A percentile compares a stretch with the other conserved stretches of the same genome.
phyloP scores from a whole-genome alignment of 1,140 invertebrate genomes.

The Hylyphantes graminicola region DNA sequence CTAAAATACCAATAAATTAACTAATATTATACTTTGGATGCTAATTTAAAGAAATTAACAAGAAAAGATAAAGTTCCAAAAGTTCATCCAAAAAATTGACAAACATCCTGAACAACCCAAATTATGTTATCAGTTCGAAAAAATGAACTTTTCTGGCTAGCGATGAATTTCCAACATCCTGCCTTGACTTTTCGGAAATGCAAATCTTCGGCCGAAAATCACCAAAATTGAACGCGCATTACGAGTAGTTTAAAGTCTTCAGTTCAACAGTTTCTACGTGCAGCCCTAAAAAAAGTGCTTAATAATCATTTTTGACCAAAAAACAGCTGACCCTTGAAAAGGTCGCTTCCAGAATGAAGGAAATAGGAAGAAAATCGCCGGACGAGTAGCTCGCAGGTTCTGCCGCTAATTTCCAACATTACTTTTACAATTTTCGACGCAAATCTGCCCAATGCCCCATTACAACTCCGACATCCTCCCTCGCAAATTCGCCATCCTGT shows the following conservation, averaged over 20 bases:
- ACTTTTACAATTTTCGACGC: slow-evolving; percentile 34
- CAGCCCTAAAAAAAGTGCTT: background rate
- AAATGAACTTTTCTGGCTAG: background rate
- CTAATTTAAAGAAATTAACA: too few relatives aligned
- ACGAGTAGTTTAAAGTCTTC: slow-evolving; percentile 6
- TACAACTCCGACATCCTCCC: slow-evolving; percentile 6
- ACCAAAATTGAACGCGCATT: slow-evolving; percentile 3
- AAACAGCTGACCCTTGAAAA: slow-evolving; percentile 43
- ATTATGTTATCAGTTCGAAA: too few relatives aligned
- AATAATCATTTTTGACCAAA: background rate
- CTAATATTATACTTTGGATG: too few relatives aligned
- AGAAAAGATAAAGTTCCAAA: too few relatives aligned
- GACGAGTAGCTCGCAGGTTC: slow-evolving; percentile 7
- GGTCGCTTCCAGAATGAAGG: slow-evolving; percentile 23
- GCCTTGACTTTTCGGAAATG: slow-evolving; percentile 7
- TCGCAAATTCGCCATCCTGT: slow-evolving; percentile 44
- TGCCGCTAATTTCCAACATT: slow-evolving; percentile 14
- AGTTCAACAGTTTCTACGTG: background rate
- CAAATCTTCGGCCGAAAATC: slow-evolving; percentile 6
- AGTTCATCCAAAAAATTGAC: too few relatives aligned
- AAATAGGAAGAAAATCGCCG: slow-evolving; percentile 37
- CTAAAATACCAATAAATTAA: too few relatives aligned
- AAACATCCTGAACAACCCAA: too few relatives aligned
- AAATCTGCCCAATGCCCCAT: slow-evolving; percentile 18
- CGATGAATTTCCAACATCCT: slow-evolving; percentile 22